Percentiles rank a stretch among this genome's conserved stretches.
Conservation (phyloP, 2,113 vertebrate genomes). For the Pseudorectes ferrugineus region DNA sequence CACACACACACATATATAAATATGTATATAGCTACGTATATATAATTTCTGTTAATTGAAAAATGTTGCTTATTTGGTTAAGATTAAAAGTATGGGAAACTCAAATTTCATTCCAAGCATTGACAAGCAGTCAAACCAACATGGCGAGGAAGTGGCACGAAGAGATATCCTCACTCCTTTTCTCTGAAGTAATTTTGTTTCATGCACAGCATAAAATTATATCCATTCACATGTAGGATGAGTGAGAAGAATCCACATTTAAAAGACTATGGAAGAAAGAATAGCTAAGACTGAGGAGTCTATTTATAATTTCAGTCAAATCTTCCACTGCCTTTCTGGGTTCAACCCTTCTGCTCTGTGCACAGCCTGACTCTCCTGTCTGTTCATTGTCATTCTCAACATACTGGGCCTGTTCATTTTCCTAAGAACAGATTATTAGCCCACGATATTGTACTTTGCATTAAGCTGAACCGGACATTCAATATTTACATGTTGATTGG, state of each 20-base stretch:
- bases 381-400: background rate
- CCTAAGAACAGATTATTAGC: background rate
- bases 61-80: background rate
- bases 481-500: background rate
- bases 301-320: background rate
- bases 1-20: rapidly evolving
- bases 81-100: background rate
- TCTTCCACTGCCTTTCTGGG: background rate
- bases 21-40: background rate
- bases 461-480: background rate
- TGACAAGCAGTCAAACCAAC: background rate
- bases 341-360: background rate
- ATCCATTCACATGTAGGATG: background rate
- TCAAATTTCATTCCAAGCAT: background rate
- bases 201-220: background rate
- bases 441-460: background rate
- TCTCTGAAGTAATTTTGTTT: background rate
- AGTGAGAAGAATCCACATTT: background rate
- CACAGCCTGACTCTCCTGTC: background rate
- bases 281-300: background rate
- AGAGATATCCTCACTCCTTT: background rate
- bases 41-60: background rate
- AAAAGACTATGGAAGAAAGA: background rate
- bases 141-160: background rate
- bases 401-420: background rate